Evolutionary conservation across 2,113 vertebrate genomes (phyloP), one percentile per base, ranked within the genome.

Genomic region (Gnathonemus echidnorhynchus): DNA sequence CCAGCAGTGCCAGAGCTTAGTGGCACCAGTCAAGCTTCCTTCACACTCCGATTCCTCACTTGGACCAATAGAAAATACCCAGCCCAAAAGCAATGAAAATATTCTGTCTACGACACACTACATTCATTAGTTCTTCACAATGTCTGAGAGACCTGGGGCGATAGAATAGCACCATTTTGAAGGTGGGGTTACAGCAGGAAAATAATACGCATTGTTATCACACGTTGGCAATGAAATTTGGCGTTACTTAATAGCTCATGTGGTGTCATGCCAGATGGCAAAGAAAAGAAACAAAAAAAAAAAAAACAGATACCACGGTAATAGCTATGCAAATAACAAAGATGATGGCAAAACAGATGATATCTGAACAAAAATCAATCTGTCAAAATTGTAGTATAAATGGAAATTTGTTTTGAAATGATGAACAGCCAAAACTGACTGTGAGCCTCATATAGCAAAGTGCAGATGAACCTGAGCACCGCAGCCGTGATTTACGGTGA

Each of bases 1-100:
- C 90, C 48, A 89, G 89, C 86, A 11, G 91, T 90, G 91, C 89
- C 91, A 90, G 21, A 10, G 89, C 91, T 90, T 90, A 93, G 91
- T 1, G 93, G 92, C 92, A 95, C 91, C 90, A 88, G 91, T 42
- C 83, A 80, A 83, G 88, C 87, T 56, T 90, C n/a, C n/a, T 45
- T 85, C 45, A 86, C 87, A 62, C 39, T 90, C 92, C 88, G 91
- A 93, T 89, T 87, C 90, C 86, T 74, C 89, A 90, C 39, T 42
- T 11, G 49, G 13, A 35, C 15, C 48, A 35, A 21, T 17, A 52
- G 10, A 89, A 42, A 52, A n/a, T 66, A 27, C 13, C 42, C 45
- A 5, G 3, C 27, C 27, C 24, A 17, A 74, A n/a, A 74, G 27
- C 39, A 45, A 42, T 49, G 11, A 88, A 11, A 88, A 46, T 88